phyloP scores from a whole-genome alignment of 1,140 invertebrate genomes.

The Drosophila baimaii region DNA sequence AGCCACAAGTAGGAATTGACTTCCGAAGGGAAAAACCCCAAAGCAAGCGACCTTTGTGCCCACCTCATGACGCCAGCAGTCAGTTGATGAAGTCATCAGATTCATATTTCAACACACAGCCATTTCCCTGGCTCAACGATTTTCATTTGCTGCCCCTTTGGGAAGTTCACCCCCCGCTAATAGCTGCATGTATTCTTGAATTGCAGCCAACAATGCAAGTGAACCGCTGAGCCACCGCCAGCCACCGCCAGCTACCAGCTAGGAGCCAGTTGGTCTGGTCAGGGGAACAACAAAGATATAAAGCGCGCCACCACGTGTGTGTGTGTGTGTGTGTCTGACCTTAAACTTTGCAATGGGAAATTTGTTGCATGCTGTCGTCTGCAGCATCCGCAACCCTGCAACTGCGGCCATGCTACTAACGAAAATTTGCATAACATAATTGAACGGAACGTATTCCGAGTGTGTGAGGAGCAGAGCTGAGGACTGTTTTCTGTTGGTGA shows the following conservation, averaged over 20 bases:
- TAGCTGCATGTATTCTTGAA: conserved; percentile 30
- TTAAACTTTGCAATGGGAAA: conserved; percentile 57
- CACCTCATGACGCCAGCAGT: conserved; percentile 47
- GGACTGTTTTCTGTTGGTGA: conserved; percentile 4
- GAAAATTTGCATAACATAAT: conserved; percentile 35
- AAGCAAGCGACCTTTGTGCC: conserved; percentile 38
- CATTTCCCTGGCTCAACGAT: conserved; percentile 33
- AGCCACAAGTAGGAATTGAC: conserved; percentile 7
- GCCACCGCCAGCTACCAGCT: neutral
- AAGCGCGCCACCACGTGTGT: neutral
- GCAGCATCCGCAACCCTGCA: conserved; percentile 14
- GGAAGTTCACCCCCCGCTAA: conserved; percentile 4
- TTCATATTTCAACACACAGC: conserved; percentile 35
- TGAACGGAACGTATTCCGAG: conserved; percentile 7
- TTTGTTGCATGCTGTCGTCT: conserved; percentile 15
- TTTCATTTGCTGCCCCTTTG: neutral
- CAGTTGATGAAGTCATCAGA: conserved; percentile 64
- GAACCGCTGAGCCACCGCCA: conserved; percentile 1
- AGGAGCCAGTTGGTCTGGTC: conserved; percentile 17
- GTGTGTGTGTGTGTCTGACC: conserved; percentile 38
- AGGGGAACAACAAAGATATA: conserved; percentile 24
- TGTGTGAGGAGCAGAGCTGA: neutral
- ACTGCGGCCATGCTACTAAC: conserved; percentile 5
- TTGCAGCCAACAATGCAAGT: conserved; percentile 41
- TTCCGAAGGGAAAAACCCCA: conserved; percentile 9